These are phyloP conservation scores for Schizopygopsis malacanthus DNA, from an alignment of 2,797 vertebrate genomes.

Conservation along the genomic window DNA sequence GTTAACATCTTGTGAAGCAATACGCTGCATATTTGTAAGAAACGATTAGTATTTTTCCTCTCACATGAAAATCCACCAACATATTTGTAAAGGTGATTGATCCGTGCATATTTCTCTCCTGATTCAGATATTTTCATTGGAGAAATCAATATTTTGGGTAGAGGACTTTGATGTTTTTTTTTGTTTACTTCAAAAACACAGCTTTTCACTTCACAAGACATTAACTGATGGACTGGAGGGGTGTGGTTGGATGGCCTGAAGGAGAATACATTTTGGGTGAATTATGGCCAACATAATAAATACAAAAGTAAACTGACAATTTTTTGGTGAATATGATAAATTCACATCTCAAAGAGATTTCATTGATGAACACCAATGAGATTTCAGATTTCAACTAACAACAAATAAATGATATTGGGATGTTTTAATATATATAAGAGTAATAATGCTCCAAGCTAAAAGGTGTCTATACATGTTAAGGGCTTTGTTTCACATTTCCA, in stretches of 20 bases:
- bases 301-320: not conserved
- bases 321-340: not conserved
- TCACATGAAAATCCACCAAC: not conserved
- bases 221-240: not conserved
- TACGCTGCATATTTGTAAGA: not conserved
- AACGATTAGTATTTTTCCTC: no score
- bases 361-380: not conserved
- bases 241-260: not conserved
- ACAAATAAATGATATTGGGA: not conserved
- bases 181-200: not conserved
- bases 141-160: not conserved
- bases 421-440: not conserved
- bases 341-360: not conserved
- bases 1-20: not conserved
- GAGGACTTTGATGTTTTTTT: not conserved
- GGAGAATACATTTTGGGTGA: not conserved
- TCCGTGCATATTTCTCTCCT: not conserved
- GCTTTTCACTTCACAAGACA: not conserved
- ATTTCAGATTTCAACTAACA: not conserved
- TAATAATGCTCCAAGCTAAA: slow-evolving; percentile 58
- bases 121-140: not conserved
- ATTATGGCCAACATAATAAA: not conserved
- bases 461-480: slow-evolving; percentile 75
- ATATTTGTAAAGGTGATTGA: not conserved
- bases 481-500: slow-evolving; percentile 72